These are phyloP conservation scores for Paracyclopina nana DNA, from an alignment of 1,140 invertebrate genomes.

Conservation along the genomic window DNA sequence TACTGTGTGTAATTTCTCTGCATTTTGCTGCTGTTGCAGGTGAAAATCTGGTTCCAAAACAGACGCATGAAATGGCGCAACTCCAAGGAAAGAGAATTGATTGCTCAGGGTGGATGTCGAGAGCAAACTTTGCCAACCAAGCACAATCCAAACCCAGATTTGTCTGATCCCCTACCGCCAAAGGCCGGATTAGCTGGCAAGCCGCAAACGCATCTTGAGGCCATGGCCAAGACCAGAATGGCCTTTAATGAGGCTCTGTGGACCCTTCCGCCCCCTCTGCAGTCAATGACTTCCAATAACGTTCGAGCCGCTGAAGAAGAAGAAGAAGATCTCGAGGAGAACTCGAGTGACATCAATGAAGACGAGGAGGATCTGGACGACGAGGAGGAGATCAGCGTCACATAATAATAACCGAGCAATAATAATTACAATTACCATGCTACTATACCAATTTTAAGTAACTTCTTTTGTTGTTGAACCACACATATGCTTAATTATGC, in stretches of 20 bases:
- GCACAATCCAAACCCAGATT: conserved; percentile 86
- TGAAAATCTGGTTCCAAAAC: conserved; percentile 93
- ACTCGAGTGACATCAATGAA: neutral
- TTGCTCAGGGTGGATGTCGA: conserved; percentile 71
- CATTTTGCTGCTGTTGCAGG: conserved; percentile 33
- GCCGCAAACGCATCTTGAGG: neutral
- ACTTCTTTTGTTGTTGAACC: too few relatives aligned
- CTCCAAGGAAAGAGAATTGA: conserved; percentile 80
- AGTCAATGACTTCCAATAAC: neutral
- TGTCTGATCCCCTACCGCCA: conserved; percentile 54
- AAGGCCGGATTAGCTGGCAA: too few relatives aligned
- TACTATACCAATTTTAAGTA: too few relatives aligned
- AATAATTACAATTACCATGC: too few relatives aligned
- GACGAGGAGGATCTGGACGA: conserved; percentile 8
- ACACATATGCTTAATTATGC: too few relatives aligned
- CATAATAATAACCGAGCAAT: too few relatives aligned
- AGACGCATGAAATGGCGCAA: conserved; percentile 92
- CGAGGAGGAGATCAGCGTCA: conserved; percentile 5
- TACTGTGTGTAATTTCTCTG: conserved; percentile 1
- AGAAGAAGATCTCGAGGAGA: neutral
- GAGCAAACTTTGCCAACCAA: conserved; percentile 90
- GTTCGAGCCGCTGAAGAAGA: neutral
- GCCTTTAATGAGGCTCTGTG: too few relatives aligned
- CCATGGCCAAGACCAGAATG: too few relatives aligned
- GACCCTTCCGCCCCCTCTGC: neutral